Percentiles rank a stretch among this genome's conserved stretches.
These are phyloP conservation scores for Lepetodrilus schrolli DNA, from an alignment of 2,888 invertebrate genomes.

Conservation along the genomic window DNA sequence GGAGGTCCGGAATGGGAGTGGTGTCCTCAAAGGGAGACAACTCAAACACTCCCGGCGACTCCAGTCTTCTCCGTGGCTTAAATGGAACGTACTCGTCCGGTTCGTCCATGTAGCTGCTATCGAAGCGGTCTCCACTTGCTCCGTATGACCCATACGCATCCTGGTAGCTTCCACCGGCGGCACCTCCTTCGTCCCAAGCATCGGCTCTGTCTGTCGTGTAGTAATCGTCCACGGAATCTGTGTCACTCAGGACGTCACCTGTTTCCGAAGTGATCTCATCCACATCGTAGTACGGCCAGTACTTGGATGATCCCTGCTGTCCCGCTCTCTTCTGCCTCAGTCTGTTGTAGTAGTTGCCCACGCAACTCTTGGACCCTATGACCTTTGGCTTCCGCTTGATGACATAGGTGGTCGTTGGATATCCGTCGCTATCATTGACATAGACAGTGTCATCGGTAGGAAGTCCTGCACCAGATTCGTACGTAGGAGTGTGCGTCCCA, in stretches of 20 bases:
- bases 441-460: not conserved
- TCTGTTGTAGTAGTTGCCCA: conserved; percentile 55
- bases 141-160: conserved; percentile 38
- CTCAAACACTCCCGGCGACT: conserved; percentile 39
- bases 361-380: conserved; percentile 42
- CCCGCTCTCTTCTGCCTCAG: conserved; percentile 45
- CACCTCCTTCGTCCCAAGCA: conserved; percentile 33
- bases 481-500: conserved; percentile 19
- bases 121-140: conserved; percentile 37
- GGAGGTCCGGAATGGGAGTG: not conserved
- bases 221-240: conserved; percentile 34
- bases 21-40: conserved; percentile 29
- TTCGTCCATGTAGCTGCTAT: conserved; percentile 37
- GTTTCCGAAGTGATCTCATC: conserved; percentile 54
- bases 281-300: conserved; percentile 57
- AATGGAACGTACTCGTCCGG: conserved; percentile 61
- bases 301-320: conserved; percentile 41
- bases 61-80: conserved; percentile 48
- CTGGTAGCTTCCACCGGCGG: conserved; percentile 29
- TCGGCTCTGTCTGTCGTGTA: not conserved
- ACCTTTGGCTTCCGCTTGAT: conserved; percentile 45
- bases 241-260: conserved; percentile 51
- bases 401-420: conserved; percentile 27
- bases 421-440: not conserved
- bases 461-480: not conserved